phyloP scores from a whole-genome alignment of 2,888 invertebrate species.

The Hemicrepidius hirtus region DNA sequence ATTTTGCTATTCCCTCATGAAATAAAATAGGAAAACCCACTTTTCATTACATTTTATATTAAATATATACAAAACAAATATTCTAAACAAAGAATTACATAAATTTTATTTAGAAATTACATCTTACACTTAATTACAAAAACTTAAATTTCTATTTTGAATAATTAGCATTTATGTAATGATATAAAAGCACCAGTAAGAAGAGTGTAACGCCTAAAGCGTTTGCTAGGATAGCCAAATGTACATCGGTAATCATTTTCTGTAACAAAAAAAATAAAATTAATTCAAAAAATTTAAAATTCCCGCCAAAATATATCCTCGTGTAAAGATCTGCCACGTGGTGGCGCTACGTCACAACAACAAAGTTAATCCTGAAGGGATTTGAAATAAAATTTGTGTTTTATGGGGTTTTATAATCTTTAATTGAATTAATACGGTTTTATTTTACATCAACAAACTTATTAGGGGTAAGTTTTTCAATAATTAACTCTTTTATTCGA shows the following conservation, averaged over 20 bases:
- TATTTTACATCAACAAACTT: neutral
- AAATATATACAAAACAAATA: too few species aligned
- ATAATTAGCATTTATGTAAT: conserved; percentile 94
- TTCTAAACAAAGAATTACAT: neutral
- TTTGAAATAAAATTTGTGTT: conserved; percentile 11
- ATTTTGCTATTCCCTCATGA: too few species aligned
- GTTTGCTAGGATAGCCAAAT: conserved; percentile 96
- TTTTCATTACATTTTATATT: too few species aligned
- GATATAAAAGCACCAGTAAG: conserved; percentile 95
- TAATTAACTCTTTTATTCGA: neutral
- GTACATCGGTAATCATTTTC: conserved; percentile 96
- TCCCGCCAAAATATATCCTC: neutral
- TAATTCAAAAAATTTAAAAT: neutral
- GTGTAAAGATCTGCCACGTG: neutral
- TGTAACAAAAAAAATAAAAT: conserved; percentile 9
- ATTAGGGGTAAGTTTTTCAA: neutral
- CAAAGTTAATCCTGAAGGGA: neutral
- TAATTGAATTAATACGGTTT: neutral
- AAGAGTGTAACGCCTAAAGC: conserved; percentile 94
- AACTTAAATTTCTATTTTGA: conserved; percentile 72
- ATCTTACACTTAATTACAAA: neutral
- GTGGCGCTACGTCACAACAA: neutral
- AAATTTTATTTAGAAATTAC: conserved; percentile 7
- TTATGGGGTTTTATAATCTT: neutral
- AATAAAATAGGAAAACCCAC: too few species aligned